Conservation (phyloP, 2,113 vertebrate genomes). For the Neopipo cinnamomea region DNA sequence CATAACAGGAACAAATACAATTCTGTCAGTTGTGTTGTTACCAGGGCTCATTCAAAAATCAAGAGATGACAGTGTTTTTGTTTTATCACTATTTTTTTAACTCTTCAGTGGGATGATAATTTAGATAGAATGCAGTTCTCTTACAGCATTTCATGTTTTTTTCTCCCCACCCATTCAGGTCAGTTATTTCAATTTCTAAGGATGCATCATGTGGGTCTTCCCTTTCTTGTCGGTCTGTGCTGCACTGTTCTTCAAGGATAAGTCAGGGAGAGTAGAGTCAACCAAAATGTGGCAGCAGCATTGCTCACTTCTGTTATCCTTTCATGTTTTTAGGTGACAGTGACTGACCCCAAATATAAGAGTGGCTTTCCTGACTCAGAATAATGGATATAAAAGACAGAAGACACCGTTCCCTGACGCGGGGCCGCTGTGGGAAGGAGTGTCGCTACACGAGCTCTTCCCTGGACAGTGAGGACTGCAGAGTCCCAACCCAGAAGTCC, state of each 20-base stretch:
- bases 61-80: constrained; percentile 6
- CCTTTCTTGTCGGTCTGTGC: background rate
- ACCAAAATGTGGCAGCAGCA: background rate
- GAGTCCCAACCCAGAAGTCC: constrained; percentile 95
- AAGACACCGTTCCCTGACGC: constrained; percentile 88
- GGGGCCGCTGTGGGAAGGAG: constrained; percentile 87
- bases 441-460: constrained; percentile 91
- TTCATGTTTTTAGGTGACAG: constrained; percentile 57
- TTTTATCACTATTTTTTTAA: background rate
- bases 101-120: constrained; percentile 6
- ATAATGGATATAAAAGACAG: constrained; percentile 93
- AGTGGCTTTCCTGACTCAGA: background rate
- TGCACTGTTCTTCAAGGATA: background rate
- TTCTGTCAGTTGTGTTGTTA: background rate
- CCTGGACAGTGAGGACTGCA: constrained; percentile 89
- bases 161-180: background rate
- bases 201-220: background rate
- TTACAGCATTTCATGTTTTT: background rate
- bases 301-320: background rate
- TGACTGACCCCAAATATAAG: background rate
- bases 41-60: constrained; percentile 20
- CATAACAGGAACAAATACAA: background rate
- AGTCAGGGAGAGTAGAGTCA: background rate
- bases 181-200: constrained; percentile 17
- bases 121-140: constrained; percentile 15